Evolutionary conservation across 2,113 vertebrate genomes (phyloP).

Genomic region (Manacus vitellinus): DNA sequence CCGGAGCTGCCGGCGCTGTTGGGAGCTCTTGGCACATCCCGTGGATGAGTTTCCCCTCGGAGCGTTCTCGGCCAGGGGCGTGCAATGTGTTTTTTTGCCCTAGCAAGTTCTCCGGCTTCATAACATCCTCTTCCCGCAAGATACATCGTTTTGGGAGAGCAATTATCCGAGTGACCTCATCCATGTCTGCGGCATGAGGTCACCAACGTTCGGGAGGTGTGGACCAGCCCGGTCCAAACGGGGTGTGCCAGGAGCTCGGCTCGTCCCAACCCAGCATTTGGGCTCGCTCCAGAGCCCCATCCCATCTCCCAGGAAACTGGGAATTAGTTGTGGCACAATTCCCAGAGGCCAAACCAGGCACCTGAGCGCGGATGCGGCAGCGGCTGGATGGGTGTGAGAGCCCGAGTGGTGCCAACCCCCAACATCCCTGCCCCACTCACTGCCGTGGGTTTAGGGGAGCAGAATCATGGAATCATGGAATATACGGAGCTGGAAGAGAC

Average conservation of each 20-base stretch:
- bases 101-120: slow-evolving; percentile 35
- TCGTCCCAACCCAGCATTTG: not conserved
- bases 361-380: accelerated
- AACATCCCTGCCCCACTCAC: accelerated
- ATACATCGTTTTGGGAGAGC: slow-evolving; percentile 27
- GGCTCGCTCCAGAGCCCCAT: not conserved
- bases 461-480: not conserved
- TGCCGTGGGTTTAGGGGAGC: accelerated
- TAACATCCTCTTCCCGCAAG: slow-evolving; percentile 62
- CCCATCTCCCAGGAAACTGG: not conserved
- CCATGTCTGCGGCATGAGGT: slow-evolving; percentile 61
- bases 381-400: not conserved
- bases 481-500: not conserved
- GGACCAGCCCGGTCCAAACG: not conserved
- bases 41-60: not conserved
- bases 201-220: slow-evolving; percentile 22
- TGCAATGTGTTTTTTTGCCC: not conserved
- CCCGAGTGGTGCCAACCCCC: accelerated
- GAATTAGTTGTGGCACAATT: not conserved
- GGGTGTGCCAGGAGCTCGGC: not conserved
- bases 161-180: slow-evolving; percentile 48
- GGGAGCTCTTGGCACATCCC: not conserved
- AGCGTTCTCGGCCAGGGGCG: not conserved
- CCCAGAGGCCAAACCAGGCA: not conserved
- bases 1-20: not conserved